Base-by-base conservation (phyloP, 2,113 vertebrate genomes). In the Dromaius novaehollandiae region DNA sequence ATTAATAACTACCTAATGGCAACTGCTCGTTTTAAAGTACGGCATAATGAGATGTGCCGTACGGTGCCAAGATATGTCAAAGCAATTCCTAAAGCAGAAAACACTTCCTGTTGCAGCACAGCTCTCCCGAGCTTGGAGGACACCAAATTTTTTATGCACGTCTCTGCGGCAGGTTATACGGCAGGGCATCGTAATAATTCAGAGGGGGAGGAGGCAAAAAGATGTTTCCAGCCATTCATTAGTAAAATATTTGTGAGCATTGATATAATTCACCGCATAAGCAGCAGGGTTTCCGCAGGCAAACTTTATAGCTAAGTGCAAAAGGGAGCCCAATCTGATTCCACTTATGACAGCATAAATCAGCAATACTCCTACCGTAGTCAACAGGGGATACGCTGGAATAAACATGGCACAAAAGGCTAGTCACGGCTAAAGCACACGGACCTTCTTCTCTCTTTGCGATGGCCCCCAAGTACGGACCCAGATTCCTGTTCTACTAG, bases 1-100 rank as follows among this genome's bases (percentile, higher is more conserved):
- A 97, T 95, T 97, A 97, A 97, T 97, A 97, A 95, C 90, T 95
- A 97, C 96, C 96, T 96, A 96, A 97, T 93, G 96, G 94, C 95
- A 95, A 97, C 77, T 36, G 93, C 95, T 95, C 34, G 34, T 91
- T 93, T 66, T 82, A 96, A 97, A 97, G 95, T 66, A 42, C 68
- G 89, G 92, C 46, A 7, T 95, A 97, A 97, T 96, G 96, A 97
- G 97, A 97, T 89, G 97, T 95, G 95, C 97, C 96, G 92, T 75
- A 91, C 30, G 24, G 95, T 80, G 12, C 93, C 21, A 46, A 86
- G 92, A 96, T 70, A 94, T 30, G 73, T 86, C 96, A 96, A 42
- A 95, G 88, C 84, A 88, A 97, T 97, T 97, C 88, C 85, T 93
- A 78, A 60, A 50, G 76, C 3, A 92, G 93, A 48, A 65, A 94